A percentile compares a stretch with the other conserved stretches of the same genome.
Evolutionary conservation across 1,140 invertebrate genomes (phyloP).

Genomic region (Helicoverpa armigera): DNA sequence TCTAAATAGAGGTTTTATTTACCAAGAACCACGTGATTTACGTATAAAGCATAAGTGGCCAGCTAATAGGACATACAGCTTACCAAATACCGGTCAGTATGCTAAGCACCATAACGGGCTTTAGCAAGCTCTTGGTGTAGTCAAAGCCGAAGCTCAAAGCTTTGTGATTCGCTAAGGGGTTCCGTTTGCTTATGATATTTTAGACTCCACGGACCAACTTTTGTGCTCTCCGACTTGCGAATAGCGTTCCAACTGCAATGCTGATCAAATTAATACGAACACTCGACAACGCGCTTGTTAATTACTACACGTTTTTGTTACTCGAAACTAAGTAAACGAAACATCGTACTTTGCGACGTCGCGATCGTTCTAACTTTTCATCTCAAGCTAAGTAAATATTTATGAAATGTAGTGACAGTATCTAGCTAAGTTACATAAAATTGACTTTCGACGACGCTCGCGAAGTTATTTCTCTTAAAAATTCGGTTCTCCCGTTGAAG

Average conservation of each 20-base stretch:
- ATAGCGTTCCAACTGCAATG: slow-evolving; percentile 14
- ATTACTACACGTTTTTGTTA: slow-evolving; percentile 12
- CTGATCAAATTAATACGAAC: slow-evolving; percentile 34
- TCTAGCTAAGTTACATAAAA: slow-evolving; percentile 31
- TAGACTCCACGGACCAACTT: slow-evolving; percentile 44
- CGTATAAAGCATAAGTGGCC: slow-evolving; percentile 1
- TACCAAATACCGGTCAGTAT: slow-evolving; percentile 24
- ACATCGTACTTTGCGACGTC: not conserved
- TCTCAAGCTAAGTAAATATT: slow-evolving; percentile 24
- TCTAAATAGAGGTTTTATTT: not conserved
- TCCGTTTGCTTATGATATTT: slow-evolving; percentile 46
- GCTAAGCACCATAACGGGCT: slow-evolving; percentile 39
- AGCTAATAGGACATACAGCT: slow-evolving; percentile 22
- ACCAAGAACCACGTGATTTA: not conserved
- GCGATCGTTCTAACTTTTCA: not conserved
- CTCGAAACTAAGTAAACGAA: not conserved
- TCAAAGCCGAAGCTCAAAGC: slow-evolving; percentile 46
- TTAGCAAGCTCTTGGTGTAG: slow-evolving; percentile 39
- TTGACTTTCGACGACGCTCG: slow-evolving; percentile 21
- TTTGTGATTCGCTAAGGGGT: slow-evolving; percentile 43
- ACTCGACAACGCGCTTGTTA: not conserved
- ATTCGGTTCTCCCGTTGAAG: slow-evolving; percentile 37
- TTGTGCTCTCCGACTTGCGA: slow-evolving; percentile 15
- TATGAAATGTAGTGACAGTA: slow-evolving; percentile 28
- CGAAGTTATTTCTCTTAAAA: slow-evolving; percentile 41